Conservation (phyloP, 64 coral and sea anemone species). For the Montipora cactus region DNA sequence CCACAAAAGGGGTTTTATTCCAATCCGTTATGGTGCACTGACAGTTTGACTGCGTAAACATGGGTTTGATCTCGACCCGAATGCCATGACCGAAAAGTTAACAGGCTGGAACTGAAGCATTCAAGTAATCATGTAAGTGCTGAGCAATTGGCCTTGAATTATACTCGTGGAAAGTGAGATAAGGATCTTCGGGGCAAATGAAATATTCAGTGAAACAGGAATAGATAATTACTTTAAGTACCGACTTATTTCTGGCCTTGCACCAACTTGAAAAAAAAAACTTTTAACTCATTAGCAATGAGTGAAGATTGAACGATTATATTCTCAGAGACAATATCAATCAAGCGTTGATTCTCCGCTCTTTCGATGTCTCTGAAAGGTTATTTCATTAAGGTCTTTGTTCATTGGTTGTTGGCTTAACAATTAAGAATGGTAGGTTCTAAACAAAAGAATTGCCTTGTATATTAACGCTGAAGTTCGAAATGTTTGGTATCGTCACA, state of each 20-base stretch:
- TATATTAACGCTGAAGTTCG: conserved; percentile 41
- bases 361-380: conserved; percentile 41
- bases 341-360: conserved; percentile 41
- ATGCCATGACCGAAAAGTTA: not conserved
- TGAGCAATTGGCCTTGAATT: conserved; percentile 30
- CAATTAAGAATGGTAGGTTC: conserved; percentile 24
- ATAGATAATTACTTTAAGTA: not conserved
- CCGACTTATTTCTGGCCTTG: not conserved
- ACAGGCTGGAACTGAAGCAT: conserved; percentile 35
- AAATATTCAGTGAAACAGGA: not conserved
- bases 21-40: too few relatives aligned
- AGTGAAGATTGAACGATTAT: conserved; percentile 37
- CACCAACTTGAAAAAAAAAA: not conserved
- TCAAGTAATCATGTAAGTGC: conserved; percentile 52
- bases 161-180: not conserved
- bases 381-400: conserved; percentile 59
- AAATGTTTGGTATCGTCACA: conserved; percentile 39
- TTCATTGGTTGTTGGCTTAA: conserved; percentile 45
- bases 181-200: too few relatives aligned
- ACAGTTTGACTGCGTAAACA: too few relatives aligned
- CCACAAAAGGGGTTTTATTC: too few relatives aligned
- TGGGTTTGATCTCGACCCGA: too few relatives aligned
- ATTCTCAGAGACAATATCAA: conserved; percentile 16
- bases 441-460: conserved; percentile 59
- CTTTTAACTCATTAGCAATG: conserved; percentile 12